Conservation (phyloP, 2,113 vertebrate genomes). For the Lagopus muta region DNA sequence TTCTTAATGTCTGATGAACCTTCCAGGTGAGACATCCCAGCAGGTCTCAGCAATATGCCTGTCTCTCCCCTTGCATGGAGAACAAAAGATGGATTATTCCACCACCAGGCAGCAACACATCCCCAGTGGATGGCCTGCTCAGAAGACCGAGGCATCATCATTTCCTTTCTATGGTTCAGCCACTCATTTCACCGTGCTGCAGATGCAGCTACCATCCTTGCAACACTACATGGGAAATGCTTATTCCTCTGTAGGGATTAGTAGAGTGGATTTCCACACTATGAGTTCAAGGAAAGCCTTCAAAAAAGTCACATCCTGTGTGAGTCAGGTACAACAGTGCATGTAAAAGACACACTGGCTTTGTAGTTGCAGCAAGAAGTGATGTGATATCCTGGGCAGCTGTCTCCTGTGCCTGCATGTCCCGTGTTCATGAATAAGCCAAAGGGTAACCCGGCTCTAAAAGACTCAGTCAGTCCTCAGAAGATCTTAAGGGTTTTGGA, state of each 20-base stretch:
- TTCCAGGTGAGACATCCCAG: not conserved
- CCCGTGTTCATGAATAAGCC: rapidly evolving
- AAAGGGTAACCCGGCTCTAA: not conserved
- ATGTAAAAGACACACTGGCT: not conserved
- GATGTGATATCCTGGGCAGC: conserved; percentile 33
- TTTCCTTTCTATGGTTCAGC: not conserved
- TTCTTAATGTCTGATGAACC: not conserved
- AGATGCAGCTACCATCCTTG: not conserved
- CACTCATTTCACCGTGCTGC: not conserved
- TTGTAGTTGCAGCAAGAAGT: not conserved
- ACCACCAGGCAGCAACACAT: not conserved
- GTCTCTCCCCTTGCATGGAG: not conserved
- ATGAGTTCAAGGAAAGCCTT: not conserved
- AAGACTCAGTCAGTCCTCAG: not conserved
- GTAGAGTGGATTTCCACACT: not conserved
- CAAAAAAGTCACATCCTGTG: conserved; percentile 41
- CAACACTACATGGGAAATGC: not conserved
- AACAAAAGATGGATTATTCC: not conserved
- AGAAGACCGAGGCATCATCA: not conserved
- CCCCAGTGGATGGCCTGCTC: not conserved
- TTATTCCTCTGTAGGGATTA: not conserved
- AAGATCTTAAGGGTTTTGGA: not conserved
- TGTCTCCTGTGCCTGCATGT: not conserved
- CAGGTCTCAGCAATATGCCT: not conserved
- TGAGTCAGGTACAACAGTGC: conserved; percentile 24